Evolutionary conservation across 2,888 invertebrate species (phyloP).

Genomic region (Diabrotica balteata): DNA sequence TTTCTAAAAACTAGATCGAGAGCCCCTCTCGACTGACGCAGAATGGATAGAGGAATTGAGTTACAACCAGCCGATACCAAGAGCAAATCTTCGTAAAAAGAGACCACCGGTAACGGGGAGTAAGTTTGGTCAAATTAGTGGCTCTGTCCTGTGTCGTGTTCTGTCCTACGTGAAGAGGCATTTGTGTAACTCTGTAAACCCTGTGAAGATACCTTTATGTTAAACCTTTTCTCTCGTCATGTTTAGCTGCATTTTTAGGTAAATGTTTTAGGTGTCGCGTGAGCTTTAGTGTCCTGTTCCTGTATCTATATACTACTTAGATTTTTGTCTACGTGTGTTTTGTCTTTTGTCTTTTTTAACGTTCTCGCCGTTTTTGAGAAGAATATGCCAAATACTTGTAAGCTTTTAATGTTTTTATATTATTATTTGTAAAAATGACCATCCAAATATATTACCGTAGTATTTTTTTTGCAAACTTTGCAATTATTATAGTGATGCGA

Average conservation of each 20-base stretch:
- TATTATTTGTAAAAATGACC: neutral
- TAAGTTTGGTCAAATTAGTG: constrained; percentile 47
- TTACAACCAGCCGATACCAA: constrained; percentile 37
- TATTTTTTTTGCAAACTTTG: too few relatives aligned
- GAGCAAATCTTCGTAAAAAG: constrained; percentile 44
- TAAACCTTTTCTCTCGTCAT: constrained; percentile 31
- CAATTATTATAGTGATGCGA: too few relatives aligned
- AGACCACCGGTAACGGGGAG: constrained; percentile 46
- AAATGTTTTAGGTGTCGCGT: constrained; percentile 30
- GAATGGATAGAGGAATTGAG: constrained; percentile 46
- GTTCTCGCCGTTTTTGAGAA: constrained; percentile 23
- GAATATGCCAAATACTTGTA: constrained; percentile 34
- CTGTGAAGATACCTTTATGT: constrained; percentile 19
- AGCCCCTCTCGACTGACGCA: constrained; percentile 39
- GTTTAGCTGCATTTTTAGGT: constrained; percentile 36
- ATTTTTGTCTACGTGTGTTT: constrained; percentile 19
- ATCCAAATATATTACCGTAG: too few relatives aligned
- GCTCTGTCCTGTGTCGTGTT: constrained; percentile 35
- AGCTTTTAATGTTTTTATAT: neutral
- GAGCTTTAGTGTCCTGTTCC: constrained; percentile 33
- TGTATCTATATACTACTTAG: constrained; percentile 20
- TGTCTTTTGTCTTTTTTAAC: constrained; percentile 30
- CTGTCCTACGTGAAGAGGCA: constrained; percentile 21
- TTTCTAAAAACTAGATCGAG: constrained; percentile 33
- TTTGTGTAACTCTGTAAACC: constrained; percentile 18